Evolutionary conservation across 2,888 invertebrate species (phyloP), one percentile per base, ranked within the genome.

Genomic region (Hyalella azteca): DNA sequence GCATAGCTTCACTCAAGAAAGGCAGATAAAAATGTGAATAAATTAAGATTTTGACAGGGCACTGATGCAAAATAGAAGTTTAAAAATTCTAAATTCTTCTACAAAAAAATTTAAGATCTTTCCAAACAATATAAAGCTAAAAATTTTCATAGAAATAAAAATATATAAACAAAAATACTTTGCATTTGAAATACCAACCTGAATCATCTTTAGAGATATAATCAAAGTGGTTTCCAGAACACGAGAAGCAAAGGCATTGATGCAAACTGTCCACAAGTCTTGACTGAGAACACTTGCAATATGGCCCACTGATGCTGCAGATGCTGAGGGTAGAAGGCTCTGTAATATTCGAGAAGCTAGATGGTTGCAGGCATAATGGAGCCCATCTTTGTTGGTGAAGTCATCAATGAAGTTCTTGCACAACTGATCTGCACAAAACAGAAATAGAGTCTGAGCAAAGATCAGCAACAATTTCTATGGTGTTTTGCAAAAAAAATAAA

Each of bases 271-370:
- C 40, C 95, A 90, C 40, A 95, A 88, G 73, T 92, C 92, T 0
- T 91, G 90, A 19, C 90, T 89, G 77, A 95, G 91, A 0, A 90
- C 90, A 3, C 90, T 89, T 22, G 92, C 90, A 86, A 91, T 93
- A 11, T 76, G 39, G 19, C 78, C 22, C 26, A 82, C 79, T 32
- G 79, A 77, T 9, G 45, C 29, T 9, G 75, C 36, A 22, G 77
- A 78, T 0, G 93, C 91, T 82, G 91, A 92, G 0, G 93, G 93
- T 0, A 95, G 87, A 0, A 95, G 88, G n/a, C 91, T 89, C 86
- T 95, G 95, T 1, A 95, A 88, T 0, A 93, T 92, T 85, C 93
- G 89, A 76, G 93, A 94, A 0, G 93, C 94, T 0, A 95, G 90
- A 88, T 95, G 95, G 88, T 95, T 95, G 7, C 92, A 92, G 45